Base-by-base conservation (phyloP, 2,888 invertebrate species). In the Melolontha melolontha region DNA sequence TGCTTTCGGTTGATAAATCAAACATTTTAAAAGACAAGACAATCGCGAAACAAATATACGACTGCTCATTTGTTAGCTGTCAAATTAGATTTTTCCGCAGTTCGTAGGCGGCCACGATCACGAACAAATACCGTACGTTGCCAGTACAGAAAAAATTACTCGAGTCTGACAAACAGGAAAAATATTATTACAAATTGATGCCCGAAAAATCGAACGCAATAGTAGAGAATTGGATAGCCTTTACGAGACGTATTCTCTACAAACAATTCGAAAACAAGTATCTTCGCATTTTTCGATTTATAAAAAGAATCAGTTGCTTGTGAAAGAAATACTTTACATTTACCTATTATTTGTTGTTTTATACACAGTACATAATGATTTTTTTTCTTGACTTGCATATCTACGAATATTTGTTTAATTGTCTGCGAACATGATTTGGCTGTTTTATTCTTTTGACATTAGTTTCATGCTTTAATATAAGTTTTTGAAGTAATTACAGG, bases 181-280 rank as follows among this genome's bases (percentile, higher is more conserved):
- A 65, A 65, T 65, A 65, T 65, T 54, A 65, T 52, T 42, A 52
- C 64, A 54, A 64, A 64, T 64, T 54, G 64, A 44, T 44, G 40
- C 64, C 50, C 54, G 52, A 52, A 59, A 44, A 59, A 47, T 59
- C 44, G 44, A 44, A 27, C 42, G 52, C 27, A 47, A 41, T 41
- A 39, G 51, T 17, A 41, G 1, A 27, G 51, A 42, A 42, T 47
- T 62, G 47, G 59, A 49, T 16, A 16, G 29, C 22, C 47, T 44
- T 47, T 47, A 62, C 14, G 47, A 62, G 16, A 40, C 14, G 14
- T 16, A 44, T 2, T 29, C 34, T 27, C 14, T 11, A 1, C 59
- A 62, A 39, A 59, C 44, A 59, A 62, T 34, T 34, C 34, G 11
- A 34, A 34, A 47, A 12, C 1, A 14, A 8, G 44, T 59, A 10